phyloP scores from a whole-genome alignment of 1,140 invertebrate species.

The Ptiloglossa arizonensis region DNA sequence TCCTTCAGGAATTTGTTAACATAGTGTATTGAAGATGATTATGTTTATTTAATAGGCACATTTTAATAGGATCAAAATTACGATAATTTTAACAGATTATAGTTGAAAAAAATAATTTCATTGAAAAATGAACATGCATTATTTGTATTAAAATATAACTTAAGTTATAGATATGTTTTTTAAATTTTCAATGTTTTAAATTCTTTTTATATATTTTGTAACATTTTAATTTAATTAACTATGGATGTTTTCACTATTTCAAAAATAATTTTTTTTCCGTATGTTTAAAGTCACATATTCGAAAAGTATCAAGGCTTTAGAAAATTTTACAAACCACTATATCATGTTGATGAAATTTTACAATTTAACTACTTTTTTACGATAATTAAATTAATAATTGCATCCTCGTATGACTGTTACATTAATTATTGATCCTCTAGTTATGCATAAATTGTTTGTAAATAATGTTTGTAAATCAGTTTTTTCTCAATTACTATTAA shows the following conservation, averaged over 20 bases:
- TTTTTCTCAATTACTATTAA: not conserved
- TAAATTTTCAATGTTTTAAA: not conserved
- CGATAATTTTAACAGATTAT: slow-evolving; percentile 31
- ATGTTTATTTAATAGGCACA: slow-evolving; percentile 33
- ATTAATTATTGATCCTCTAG: not conserved
- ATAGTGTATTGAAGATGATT: slow-evolving; percentile 10
- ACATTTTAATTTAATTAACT: slow-evolving; percentile 10
- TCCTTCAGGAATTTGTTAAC: not conserved
- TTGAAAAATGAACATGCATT: slow-evolving; percentile 4
- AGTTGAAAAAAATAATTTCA: slow-evolving; percentile 11
- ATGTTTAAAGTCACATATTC: not conserved
- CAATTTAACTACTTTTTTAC: not conserved
- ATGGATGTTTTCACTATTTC: slow-evolving; percentile 2
- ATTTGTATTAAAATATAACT: slow-evolving; percentile 29
- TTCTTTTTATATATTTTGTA: not conserved
- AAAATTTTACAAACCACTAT: slow-evolving; percentile 12
- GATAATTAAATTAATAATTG: slow-evolving; percentile 9
- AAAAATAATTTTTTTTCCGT: slow-evolving; percentile 2
- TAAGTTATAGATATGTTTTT: slow-evolving; percentile 21
- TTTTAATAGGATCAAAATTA: slow-evolving; percentile 36
- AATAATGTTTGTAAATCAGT: slow-evolving; percentile 20
- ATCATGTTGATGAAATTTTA: not conserved
- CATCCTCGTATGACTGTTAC: not conserved
- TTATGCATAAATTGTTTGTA: slow-evolving; percentile 12
- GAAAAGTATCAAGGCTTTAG: not conserved